Evolutionary conservation across 2,888 invertebrate species (phyloP).

Genomic region (Drosophila infuscata): DNA sequence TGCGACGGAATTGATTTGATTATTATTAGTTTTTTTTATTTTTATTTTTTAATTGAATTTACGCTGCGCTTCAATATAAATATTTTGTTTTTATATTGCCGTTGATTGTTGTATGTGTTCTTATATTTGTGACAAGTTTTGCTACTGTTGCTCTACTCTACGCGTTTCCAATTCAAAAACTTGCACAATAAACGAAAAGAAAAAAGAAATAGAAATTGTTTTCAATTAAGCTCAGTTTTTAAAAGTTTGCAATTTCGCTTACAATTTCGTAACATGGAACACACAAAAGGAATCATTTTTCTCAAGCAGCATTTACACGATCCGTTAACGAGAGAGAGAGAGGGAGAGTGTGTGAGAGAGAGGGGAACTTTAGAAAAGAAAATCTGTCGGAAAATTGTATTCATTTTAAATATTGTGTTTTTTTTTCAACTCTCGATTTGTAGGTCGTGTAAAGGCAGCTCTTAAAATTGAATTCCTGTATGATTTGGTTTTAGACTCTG

Average conservation of each 20-base stretch:
- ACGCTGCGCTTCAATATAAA: slow-evolving; percentile 13
- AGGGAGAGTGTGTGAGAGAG: slow-evolving; percentile 4
- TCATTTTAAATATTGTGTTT: not conserved
- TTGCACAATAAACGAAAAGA: slow-evolving; percentile 77
- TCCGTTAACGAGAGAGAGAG: slow-evolving; percentile 10
- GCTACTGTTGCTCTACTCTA: slow-evolving; percentile 53
- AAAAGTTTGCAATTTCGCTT: slow-evolving; percentile 27
- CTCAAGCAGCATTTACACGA: slow-evolving; percentile 44
- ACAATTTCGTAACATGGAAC: slow-evolving; percentile 32
- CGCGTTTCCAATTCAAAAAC: slow-evolving; percentile 73
- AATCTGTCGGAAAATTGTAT: not conserved
- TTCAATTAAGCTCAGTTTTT: slow-evolving; percentile 65
- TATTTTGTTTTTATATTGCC: slow-evolving; percentile 14
- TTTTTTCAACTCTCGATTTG: slow-evolving; percentile 16
- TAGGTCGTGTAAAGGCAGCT: slow-evolving; percentile 39
- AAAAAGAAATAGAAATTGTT: slow-evolving; percentile 78
- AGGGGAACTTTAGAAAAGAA: slow-evolving; percentile 1
- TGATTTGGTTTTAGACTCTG: slow-evolving; percentile 18
- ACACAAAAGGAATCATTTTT: slow-evolving; percentile 35
- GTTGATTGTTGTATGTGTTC: slow-evolving; percentile 15
- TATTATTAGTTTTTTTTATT: slow-evolving; percentile 1
- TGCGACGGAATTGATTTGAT: slow-evolving; percentile 39
- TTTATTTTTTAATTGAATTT: slow-evolving; percentile 8
- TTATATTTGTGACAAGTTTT: slow-evolving; percentile 32
- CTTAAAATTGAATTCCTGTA: slow-evolving; percentile 31